These are phyloP conservation scores for Lonchura striata DNA, from an alignment of 2,113 vertebrate species.

Conservation along the genomic window DNA sequence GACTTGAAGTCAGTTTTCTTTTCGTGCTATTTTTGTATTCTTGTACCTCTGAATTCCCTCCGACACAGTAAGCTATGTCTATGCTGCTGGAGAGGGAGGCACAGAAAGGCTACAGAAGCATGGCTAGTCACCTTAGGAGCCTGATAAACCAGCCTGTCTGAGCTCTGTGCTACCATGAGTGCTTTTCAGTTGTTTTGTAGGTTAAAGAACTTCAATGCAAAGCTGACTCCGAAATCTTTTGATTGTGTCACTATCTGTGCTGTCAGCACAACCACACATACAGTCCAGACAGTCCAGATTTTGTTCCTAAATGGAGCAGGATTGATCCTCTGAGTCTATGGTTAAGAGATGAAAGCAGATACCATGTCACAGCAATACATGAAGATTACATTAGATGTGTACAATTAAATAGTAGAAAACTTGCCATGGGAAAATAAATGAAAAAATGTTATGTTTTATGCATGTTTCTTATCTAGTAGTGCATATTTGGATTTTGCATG, in stretches of 20 bases:
- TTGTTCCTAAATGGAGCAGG: not conserved
- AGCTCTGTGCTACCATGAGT: not conserved
- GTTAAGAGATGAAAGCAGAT: not conserved
- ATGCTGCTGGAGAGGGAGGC: not conserved
- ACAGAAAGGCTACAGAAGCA: not conserved
- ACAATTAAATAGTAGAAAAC: not conserved
- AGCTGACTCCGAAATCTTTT: not conserved
- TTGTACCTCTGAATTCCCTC: not conserved
- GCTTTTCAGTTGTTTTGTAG: not conserved
- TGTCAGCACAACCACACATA: fast-evolving
- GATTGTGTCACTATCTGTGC: not conserved
- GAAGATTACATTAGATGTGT: not conserved
- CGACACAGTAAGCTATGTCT: not conserved
- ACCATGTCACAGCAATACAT: not conserved
- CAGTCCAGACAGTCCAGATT: not conserved
- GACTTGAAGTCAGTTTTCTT: not conserved
- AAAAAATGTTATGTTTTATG: not conserved
- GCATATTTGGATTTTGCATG: not conserved
- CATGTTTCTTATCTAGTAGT: not conserved
- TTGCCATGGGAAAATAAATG: not conserved
- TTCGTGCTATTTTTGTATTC: not conserved
- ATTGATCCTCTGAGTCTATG: not conserved
- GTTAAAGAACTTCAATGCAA: not conserved
- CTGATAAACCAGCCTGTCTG: not conserved
- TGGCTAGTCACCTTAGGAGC: not conserved